Percentiles rank a stretch among this genome's conserved stretches.
These are phyloP conservation scores for Carposina sasakii DNA, from an alignment of 1,140 invertebrate genomes.

Conservation along the genomic window DNA sequence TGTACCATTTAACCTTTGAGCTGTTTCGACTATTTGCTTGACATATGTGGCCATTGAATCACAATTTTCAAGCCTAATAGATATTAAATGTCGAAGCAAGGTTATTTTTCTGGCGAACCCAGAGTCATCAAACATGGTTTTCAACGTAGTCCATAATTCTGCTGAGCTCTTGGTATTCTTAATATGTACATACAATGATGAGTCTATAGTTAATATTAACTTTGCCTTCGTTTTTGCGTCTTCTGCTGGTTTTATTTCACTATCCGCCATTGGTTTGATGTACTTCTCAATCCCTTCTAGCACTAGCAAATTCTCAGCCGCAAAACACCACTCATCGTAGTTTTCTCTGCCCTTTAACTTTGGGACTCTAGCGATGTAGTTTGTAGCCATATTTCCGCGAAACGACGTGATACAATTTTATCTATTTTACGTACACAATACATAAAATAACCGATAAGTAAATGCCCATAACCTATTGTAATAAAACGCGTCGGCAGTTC, in stretches of 20 bases:
- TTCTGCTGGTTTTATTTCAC: background rate
- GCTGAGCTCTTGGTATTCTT: slow-evolving; percentile 18
- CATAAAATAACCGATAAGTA: too few species aligned
- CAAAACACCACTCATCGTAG: too few species aligned
- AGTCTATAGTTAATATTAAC: slow-evolving; percentile 3
- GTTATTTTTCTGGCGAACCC: slow-evolving; percentile 34
- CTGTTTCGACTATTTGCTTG: slow-evolving; percentile 24
- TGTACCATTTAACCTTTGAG: slow-evolving; percentile 24
- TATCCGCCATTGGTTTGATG: background rate
- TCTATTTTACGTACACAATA: too few species aligned
- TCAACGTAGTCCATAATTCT: slow-evolving; percentile 37
- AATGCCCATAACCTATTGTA: too few species aligned
- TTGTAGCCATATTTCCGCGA: too few species aligned
- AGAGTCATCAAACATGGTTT: slow-evolving; percentile 25
- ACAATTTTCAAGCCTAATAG: slow-evolving; percentile 30
- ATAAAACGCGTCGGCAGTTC: too few species aligned
- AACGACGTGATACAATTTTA: too few species aligned
- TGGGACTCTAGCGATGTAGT: too few species aligned
- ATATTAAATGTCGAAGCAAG: slow-evolving; percentile 29
- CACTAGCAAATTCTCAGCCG: background rate
- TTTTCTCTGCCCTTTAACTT: too few species aligned
- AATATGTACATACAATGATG: slow-evolving; percentile 28
- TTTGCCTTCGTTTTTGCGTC: slow-evolving; percentile 3
- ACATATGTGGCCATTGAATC: slow-evolving; percentile 24
- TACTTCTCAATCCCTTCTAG: background rate